Base-by-base conservation (phyloP, 2,888 invertebrate species). In the Polydrusus pterygomalis region DNA sequence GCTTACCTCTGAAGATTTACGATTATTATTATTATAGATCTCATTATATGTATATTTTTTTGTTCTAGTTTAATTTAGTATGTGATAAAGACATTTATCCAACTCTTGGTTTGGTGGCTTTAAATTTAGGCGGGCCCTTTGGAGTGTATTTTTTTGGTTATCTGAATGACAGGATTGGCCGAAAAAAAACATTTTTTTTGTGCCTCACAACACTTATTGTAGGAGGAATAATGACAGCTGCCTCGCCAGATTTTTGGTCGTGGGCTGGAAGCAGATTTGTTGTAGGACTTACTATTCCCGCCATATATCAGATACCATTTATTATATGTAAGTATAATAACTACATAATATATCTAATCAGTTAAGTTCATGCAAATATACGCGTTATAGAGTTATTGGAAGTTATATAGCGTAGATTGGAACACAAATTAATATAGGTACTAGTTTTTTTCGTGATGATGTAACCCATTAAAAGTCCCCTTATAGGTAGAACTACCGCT, bases 281-380 rank as follows among this genome's bases (percentile, higher is more conserved):
- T 62, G 96, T 97, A n/a, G 97, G 97, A 2, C 88, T 96, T 7
- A 96, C 97, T 0, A 95, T 97, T 83, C 97, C 97, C 3, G 97
- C 97, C 0, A 93, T 97, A 49, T 97, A 97, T 87, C 96, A 97
- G 88, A 97, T 97, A 87, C 97, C 97, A 0, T 97, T 97, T 86
- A 97, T 97, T 75, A 96, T 97, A 84, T 95, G 97, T 97, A 89
- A 91, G 93, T 43, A n/a, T n/a, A 15, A 38, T 34, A 30, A 25
- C 2, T 25, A 25, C 5, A 25, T 25, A 1, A 1, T 25, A 25
- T 25, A 25, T 25, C 25, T 25, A n/a, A n/a, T n/a, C n/a, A 25
- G 25, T 25, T 25, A 25, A 25, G 25, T 25, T 25, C 1, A 5
- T 25, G 5, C 1, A 3, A 25, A 5, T 25, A 25, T 25, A 25